A percentile compares a stretch with the other conserved stretches of the same genome.
Evolutionary conservation across 1,140 invertebrate species (phyloP).

Genomic region (Ditylenchus dipsaci): DNA sequence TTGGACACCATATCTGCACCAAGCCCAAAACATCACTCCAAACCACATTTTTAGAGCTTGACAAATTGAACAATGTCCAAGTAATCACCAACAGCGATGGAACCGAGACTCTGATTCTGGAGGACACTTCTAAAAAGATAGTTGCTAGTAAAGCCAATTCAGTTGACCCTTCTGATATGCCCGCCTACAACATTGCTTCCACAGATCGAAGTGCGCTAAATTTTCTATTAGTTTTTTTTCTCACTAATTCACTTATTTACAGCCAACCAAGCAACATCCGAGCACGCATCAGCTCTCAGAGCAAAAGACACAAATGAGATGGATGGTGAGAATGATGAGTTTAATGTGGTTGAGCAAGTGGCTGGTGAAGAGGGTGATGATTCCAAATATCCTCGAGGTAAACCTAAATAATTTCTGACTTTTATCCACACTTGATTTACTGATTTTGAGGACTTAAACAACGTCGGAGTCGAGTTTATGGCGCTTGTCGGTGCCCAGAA

Average conservation of each 20-base stretch:
- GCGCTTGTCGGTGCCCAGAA: constrained; percentile 38
- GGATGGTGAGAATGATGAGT: background rate
- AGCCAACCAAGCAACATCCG: no score
- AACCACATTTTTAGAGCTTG: constrained; percentile 33
- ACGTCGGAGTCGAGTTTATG: constrained; percentile 49
- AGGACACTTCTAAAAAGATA: constrained; percentile 12
- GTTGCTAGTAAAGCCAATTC: background rate
- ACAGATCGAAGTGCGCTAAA: background rate
- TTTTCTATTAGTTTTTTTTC: background rate
- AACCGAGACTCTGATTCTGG: constrained; percentile 31
- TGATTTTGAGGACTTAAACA: constrained; percentile 17
- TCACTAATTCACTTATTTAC: no score
- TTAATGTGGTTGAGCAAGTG: constrained; percentile 9
- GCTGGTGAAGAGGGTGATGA: constrained; percentile 7
- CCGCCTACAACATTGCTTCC: background rate
- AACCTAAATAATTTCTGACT: background rate
- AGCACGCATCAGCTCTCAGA: no score
- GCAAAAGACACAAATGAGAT: background rate
- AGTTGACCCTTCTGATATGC: background rate
- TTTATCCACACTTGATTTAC: background rate
- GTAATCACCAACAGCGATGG: constrained; percentile 35
- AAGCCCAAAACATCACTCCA: no score
- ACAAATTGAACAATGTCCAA: constrained; percentile 41
- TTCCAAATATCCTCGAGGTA: background rate
- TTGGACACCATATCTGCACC: no score